Percentiles rank a stretch among this genome's conserved stretches.
Conservation (phyloP, 2,113 vertebrate genomes). For the Centrocercus urophasianus region DNA sequence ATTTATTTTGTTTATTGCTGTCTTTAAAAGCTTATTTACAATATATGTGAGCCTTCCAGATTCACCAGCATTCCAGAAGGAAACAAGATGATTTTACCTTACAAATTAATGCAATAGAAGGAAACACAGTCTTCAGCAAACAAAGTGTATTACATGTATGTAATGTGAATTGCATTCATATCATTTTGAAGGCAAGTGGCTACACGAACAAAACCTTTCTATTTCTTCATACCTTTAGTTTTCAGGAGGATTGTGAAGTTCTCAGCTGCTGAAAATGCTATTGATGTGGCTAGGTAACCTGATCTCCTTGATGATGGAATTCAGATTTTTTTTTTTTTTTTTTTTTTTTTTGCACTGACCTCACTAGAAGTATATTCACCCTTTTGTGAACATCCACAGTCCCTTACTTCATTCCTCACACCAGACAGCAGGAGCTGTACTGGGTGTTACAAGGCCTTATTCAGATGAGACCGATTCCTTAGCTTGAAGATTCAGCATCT, state of each 20-base stretch:
- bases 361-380: not conserved
- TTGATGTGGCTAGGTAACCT: not conserved
- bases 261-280: not conserved
- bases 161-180: not conserved
- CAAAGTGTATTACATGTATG: not conserved
- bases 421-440: not conserved
- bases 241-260: not conserved
- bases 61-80: conserved; percentile 36
- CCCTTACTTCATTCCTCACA: not conserved
- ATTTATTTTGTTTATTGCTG: not conserved
- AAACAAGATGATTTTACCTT: not conserved
- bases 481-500: not conserved
- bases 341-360: not conserved
- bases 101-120: conserved; percentile 6
- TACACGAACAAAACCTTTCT: not conserved
- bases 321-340: not conserved
- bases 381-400: not conserved
- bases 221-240: not conserved
- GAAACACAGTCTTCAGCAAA: conserved; percentile 3
- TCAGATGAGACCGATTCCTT: not conserved
- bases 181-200: not conserved
- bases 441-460: not conserved
- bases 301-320: not conserved
- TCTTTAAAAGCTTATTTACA: not conserved
- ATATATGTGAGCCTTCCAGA: conserved; percentile 34